Evolutionary conservation across 2,113 vertebrate genomes (phyloP).

Genomic region (Marmota monax): DNA sequence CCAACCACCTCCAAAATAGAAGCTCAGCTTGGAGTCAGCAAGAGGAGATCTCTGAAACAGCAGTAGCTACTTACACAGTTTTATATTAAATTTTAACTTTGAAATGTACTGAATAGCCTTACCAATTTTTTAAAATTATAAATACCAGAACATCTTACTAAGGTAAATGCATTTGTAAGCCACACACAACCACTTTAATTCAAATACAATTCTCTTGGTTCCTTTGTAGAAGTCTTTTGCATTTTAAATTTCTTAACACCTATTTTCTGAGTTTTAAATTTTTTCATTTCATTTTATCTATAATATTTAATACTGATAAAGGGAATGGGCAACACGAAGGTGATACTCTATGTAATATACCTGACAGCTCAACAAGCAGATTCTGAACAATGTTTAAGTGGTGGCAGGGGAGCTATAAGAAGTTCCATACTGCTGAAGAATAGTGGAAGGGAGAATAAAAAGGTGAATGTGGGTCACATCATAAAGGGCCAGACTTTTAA

Average conservation of each 20-base stretch:
- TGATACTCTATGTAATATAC: background rate
- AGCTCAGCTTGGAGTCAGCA: background rate
- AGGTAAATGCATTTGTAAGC: background rate
- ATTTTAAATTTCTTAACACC: background rate
- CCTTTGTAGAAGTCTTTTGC: background rate
- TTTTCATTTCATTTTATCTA: background rate
- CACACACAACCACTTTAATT: background rate
- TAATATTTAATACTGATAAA: background rate
- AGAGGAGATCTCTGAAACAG: background rate
- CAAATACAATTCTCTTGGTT: background rate
- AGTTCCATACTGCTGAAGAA: background rate
- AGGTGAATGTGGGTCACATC: background rate
- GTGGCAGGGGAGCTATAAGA: background rate
- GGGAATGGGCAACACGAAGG: background rate
- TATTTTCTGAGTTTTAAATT: constrained; percentile 15
- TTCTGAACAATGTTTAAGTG: background rate
- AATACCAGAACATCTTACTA: background rate
- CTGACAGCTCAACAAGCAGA: background rate
- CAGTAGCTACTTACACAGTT: background rate
- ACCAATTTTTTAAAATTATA: background rate
- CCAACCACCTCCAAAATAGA: background rate
- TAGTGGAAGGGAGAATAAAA: background rate
- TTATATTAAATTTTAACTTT: background rate
- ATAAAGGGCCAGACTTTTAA: background rate
- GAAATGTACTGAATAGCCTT: background rate